phyloP scores from a whole-genome alignment of 2,797 vertebrate species.

The Menidia menidia region DNA sequence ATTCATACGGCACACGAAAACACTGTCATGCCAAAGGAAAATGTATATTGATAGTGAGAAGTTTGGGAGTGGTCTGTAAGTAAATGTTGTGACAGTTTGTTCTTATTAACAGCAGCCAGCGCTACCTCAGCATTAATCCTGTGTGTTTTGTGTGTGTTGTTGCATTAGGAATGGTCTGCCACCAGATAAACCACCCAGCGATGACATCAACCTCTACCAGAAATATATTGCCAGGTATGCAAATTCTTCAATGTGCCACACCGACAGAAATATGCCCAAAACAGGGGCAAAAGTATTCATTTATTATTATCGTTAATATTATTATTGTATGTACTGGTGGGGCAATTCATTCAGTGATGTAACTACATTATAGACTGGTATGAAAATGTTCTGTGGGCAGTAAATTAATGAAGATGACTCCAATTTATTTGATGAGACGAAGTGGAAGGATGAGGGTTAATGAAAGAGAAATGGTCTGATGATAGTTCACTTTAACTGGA shows the following conservation, averaged over 20 bases:
- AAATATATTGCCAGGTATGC: slow-evolving; percentile 99
- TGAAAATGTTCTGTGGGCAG: slow-evolving; percentile 66
- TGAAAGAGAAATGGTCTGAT: slow-evolving; percentile 74
- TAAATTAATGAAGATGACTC: slow-evolving; percentile 77
- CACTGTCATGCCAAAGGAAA: slow-evolving; percentile 79
- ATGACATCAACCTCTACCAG: slow-evolving; percentile 99
- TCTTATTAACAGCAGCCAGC: slow-evolving; percentile 83
- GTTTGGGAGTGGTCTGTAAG: slow-evolving; percentile 83
- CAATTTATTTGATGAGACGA: slow-evolving; percentile 77
- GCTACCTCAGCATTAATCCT: slow-evolving; percentile 82
- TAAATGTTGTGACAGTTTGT: slow-evolving; percentile 87
- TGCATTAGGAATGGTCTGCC: slow-evolving; percentile 96
- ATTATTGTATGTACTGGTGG: slow-evolving; percentile 55
- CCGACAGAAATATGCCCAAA: slow-evolving; percentile 70
- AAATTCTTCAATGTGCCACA: slow-evolving; percentile 72
- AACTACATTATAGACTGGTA: slow-evolving; percentile 56
- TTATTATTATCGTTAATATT: slow-evolving; percentile 33
- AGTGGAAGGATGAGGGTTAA: slow-evolving; percentile 68
- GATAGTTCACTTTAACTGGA: slow-evolving; percentile 59
- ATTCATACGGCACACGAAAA: slow-evolving; percentile 81
- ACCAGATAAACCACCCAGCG: slow-evolving; percentile 95
- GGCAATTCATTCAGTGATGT: slow-evolving; percentile 76
- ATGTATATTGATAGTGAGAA: slow-evolving; percentile 86
- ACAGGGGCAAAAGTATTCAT: slow-evolving; percentile 44
- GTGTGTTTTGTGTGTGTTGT: slow-evolving; percentile 79